Conservation (phyloP, 2,113 vertebrate species). For the Takifugu bimaculatus region DNA sequence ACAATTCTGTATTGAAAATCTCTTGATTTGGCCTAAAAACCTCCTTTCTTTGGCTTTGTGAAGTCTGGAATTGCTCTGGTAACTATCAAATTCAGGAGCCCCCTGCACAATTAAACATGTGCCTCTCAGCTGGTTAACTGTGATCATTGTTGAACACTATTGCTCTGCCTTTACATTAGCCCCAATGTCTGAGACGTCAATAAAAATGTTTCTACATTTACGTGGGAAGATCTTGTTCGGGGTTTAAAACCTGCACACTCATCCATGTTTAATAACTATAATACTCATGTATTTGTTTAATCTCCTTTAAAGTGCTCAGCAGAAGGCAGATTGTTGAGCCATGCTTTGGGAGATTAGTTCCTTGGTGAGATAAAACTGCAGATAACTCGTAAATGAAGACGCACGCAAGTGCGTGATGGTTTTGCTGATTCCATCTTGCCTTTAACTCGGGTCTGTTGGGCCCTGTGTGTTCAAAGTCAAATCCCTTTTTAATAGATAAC, state of each 20-base stretch:
- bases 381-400: too few relatives aligned
- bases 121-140: neutral
- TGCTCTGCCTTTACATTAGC: neutral
- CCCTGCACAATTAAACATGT: neutral
- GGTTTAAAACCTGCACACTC: neutral
- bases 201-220: neutral
- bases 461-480: too few relatives aligned
- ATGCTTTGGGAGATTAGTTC: too few relatives aligned
- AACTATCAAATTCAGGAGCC: neutral
- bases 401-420: too few relatives aligned
- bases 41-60: neutral
- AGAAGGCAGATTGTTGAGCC: too few relatives aligned
- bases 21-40: slow-evolving; percentile 5
- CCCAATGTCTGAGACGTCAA: neutral
- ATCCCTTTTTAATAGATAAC: too few relatives aligned
- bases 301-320: too few relatives aligned
- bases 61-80: neutral
- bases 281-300: too few relatives aligned
- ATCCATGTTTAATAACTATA: too few relatives aligned
- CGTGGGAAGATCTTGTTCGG: neutral
- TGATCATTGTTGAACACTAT: neutral
- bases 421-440: too few relatives aligned
- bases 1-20: slow-evolving; percentile 8
- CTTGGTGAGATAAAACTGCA: too few relatives aligned
- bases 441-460: too few relatives aligned